A percentile compares a stretch with the other conserved stretches of the same genome.
Conservation (phyloP, 2,797 vertebrate species). For the Triplophysa yarkandensis region DNA sequence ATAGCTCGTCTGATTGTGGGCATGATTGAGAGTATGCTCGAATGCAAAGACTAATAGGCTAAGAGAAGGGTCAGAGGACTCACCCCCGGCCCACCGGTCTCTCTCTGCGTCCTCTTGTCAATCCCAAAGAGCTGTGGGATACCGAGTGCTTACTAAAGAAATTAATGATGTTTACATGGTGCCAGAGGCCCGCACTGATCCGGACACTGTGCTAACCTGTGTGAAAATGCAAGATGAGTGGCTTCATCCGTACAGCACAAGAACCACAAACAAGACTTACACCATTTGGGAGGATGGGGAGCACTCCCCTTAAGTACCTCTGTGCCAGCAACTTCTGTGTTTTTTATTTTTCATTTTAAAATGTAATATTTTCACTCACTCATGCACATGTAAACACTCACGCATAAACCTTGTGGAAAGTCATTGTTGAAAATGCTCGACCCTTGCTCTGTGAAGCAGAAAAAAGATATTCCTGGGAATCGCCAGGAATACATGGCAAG, state of each 20-base stretch:
- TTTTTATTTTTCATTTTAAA: conserved; percentile 45
- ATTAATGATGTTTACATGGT: conserved; percentile 44
- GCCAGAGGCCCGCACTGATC: conserved; percentile 67
- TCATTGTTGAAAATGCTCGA: conserved; percentile 57
- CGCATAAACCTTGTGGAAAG: conserved; percentile 27
- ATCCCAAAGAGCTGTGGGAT: conserved; percentile 16
- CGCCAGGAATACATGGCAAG: conserved; percentile 59
- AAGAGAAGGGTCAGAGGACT: not conserved
- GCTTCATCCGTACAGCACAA: conserved; percentile 75
- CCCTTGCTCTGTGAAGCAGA: conserved; percentile 41
- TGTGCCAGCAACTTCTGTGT: conserved; percentile 55
- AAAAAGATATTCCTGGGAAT: conserved; percentile 61
- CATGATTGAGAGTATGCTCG: conserved; percentile 54
- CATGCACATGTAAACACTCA: conserved; percentile 29
- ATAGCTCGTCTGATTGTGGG: conserved; percentile 69
- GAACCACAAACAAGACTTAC: conserved; percentile 59
- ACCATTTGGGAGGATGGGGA: conserved; percentile 53
- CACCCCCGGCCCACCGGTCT: conserved; percentile 5
- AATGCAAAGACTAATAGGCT: conserved; percentile 52
- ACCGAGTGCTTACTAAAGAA: conserved; percentile 42
- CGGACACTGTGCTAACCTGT: conserved; percentile 61
- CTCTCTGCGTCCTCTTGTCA: conserved; percentile 10
- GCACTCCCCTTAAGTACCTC: conserved; percentile 48
- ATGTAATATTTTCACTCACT: conserved; percentile 49
- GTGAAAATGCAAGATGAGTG: conserved; percentile 63